Evolutionary conservation across 1,140 invertebrate genomes (phyloP).

Genomic region (Drosophila tropicalis): DNA sequence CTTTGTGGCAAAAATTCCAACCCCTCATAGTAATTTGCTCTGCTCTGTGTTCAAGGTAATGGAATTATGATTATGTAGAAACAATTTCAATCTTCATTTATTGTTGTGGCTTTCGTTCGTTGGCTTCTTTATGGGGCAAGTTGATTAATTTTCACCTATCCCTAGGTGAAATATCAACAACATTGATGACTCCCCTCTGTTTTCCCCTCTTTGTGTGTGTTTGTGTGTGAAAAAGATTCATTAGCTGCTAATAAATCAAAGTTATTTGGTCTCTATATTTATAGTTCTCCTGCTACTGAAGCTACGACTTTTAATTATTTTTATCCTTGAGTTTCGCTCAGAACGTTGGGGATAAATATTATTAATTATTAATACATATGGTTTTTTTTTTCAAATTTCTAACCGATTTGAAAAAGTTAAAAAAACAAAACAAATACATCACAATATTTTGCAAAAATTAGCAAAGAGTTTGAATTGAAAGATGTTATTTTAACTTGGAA

Average conservation of each 20-base stretch:
- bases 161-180: background rate
- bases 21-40: no score
- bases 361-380: no score
- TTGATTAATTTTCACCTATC: conserved; percentile 4
- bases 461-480: no score
- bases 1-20: no score
- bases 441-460: no score
- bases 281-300: background rate
- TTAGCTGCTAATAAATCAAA: conserved; percentile 65
- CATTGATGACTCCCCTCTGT: background rate
- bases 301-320: background rate
- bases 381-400: no score
- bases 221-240: conserved; percentile 37
- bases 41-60: background rate
- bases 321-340: background rate
- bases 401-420: no score
- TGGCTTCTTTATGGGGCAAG: background rate
- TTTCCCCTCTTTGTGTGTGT: background rate
- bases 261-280: conserved; percentile 12
- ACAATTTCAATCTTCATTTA: conserved; percentile 4
- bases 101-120: background rate
- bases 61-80: conserved; percentile 22
- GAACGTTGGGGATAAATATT: background rate
- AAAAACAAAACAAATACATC: no score
- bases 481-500: no score